Evolutionary conservation across 2,113 vertebrate species (phyloP).

Genomic region (Gymnocephalus cernua): DNA sequence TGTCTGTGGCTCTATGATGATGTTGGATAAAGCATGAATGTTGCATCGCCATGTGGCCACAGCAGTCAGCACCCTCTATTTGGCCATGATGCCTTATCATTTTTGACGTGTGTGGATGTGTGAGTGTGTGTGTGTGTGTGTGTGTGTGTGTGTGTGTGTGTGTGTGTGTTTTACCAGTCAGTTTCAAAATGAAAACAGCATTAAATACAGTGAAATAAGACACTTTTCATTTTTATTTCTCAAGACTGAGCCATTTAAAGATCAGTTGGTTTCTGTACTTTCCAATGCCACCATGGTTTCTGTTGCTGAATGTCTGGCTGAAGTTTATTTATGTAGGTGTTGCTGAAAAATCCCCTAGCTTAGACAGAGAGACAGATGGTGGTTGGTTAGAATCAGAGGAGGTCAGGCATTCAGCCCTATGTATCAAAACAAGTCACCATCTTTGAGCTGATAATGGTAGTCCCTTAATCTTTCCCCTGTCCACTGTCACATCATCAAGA

Average conservation of each 20-base stretch:
- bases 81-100: background rate
- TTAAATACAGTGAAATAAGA: too few species aligned
- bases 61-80: background rate
- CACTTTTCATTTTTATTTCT: too few species aligned
- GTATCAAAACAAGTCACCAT: background rate
- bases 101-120: background rate
- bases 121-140: too few species aligned
- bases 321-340: background rate
- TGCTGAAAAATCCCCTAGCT: background rate
- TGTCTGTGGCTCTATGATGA: background rate
- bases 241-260: background rate
- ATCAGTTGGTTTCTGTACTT: background rate
- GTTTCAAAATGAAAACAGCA: too few species aligned
- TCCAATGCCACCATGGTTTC: background rate
- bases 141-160: too few species aligned
- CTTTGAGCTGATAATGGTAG: background rate
- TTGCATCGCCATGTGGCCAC: background rate
- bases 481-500: background rate
- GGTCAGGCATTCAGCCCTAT: background rate
- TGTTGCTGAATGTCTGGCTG: background rate
- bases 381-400: conserved; percentile 2
- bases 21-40: background rate
- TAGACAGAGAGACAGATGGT: conserved; percentile 3
- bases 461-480: background rate
- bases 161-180: too few species aligned